Evolutionary conservation across 2,113 vertebrate genomes (phyloP).

Genomic region (Herpailurus yagouaroundi): DNA sequence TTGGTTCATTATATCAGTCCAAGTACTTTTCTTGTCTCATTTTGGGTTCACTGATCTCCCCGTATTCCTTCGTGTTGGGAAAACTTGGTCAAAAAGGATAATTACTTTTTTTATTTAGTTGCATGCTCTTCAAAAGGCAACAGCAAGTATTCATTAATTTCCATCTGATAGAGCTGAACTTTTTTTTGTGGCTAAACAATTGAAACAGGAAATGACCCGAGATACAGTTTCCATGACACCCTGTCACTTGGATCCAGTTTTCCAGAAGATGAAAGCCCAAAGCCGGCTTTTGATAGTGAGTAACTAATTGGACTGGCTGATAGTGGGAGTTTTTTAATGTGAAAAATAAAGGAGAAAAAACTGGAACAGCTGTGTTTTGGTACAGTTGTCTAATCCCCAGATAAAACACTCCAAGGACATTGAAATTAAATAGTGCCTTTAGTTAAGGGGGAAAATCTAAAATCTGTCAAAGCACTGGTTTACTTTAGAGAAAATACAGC

Average conservation of each 20-base stretch:
- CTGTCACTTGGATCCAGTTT: slow-evolving; percentile 87
- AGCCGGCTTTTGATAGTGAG: slow-evolving; percentile 87
- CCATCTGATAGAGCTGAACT: slow-evolving; percentile 66
- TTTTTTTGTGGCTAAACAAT: slow-evolving; percentile 83
- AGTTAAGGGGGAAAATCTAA: slow-evolving; percentile 62
- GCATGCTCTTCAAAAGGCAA: slow-evolving; percentile 64
- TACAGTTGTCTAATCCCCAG: slow-evolving; percentile 84
- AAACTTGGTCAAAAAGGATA: slow-evolving; percentile 65
- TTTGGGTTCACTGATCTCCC: not conserved
- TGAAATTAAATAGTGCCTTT: slow-evolving; percentile 80
- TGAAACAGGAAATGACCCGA: slow-evolving; percentile 92
- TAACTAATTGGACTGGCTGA: slow-evolving; percentile 92
- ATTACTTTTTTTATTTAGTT: slow-evolving; percentile 68
- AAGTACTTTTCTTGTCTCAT: not conserved
- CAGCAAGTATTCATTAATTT: slow-evolving; percentile 78
- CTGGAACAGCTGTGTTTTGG: slow-evolving; percentile 91
- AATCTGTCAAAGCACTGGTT: slow-evolving; percentile 64
- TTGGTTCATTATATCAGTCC: not conserved
- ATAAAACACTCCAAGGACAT: slow-evolving; percentile 84
- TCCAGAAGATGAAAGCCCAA: slow-evolving; percentile 91
- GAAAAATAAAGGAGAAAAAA: slow-evolving; percentile 83
- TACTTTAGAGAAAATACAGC: slow-evolving; percentile 60
- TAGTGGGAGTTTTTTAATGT: slow-evolving; percentile 84
- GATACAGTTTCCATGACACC: slow-evolving; percentile 92
- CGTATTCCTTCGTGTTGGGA: slow-evolving; percentile 56